phyloP scores from a whole-genome alignment of 2,113 vertebrate genomes.

The Morphnarchus princeps region DNA sequence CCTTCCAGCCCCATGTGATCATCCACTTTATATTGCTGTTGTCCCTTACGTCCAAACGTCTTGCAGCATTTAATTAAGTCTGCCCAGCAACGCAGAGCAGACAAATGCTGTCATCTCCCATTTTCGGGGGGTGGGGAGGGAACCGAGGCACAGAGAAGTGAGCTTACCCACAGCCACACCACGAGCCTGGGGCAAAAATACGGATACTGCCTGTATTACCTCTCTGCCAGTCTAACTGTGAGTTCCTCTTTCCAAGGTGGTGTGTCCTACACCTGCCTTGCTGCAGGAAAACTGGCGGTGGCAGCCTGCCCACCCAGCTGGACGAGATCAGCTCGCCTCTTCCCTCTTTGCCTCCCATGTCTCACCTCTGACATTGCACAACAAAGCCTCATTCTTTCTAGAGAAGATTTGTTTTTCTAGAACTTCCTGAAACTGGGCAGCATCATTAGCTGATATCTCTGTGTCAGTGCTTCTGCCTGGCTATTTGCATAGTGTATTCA shows the following conservation, averaged over 20 bases:
- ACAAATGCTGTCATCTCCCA: neutral
- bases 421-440: neutral
- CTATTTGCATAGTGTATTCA: neutral
- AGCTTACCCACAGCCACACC: neutral
- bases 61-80: constrained; percentile 48
- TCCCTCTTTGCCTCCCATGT: neutral
- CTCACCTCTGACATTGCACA: neutral
- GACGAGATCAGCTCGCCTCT: neutral
- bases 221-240: neutral
- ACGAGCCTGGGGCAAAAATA: neutral
- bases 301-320: neutral
- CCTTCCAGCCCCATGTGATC: neutral
- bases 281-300: neutral
- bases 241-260: neutral
- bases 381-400: neutral
- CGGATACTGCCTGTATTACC: neutral
- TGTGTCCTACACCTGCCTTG: neutral
- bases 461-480: neutral
- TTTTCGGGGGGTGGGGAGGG: neutral
- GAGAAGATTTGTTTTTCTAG: neutral
- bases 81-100: constrained; percentile 1
- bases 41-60: neutral
- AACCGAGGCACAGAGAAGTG: neutral
- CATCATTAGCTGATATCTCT: neutral
- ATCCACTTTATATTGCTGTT: neutral